Evolutionary conservation across 2,797 vertebrate species (phyloP), one percentile per base, ranked within the genome.

Genomic region (Kryptolebias ocellatus): DNA sequence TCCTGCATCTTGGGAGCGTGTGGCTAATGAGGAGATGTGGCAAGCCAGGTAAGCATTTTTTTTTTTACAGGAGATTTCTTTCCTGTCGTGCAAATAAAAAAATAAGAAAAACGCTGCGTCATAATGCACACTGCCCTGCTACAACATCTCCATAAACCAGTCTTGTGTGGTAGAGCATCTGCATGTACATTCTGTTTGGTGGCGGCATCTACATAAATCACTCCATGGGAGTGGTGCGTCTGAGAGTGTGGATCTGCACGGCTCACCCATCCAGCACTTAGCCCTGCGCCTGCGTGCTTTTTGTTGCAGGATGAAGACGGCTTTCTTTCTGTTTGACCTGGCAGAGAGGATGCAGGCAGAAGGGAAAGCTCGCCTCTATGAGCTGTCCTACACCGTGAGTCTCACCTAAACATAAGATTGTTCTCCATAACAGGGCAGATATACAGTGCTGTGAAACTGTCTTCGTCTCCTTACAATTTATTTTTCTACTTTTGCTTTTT

Each of bases 11-110:
- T 99, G 98, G 98, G 98, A 99, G 89, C 93, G 91, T 27, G 95
- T 99, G 2, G 97, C 96, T 86, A 99, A 99, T 4, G 98, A 98
- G 86, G 98, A 99, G 91, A 99, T 99, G 97, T 99, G 98, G 98
- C 98, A 99, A 91, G 95, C 98, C 86, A 98, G 98, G 98, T 99
- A 91, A 89, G 60, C 16, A 17, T 37, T 37, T 37, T 37, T 37
- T 37, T 20, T 62, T 67, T 52, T 27, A 28, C 27, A 18, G 20
- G 53, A 72, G 28, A 58, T 51, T 59, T 56, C 37, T 50, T 53
- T 72, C 81, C 44, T 55, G 60, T 59, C 29, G 34, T 70, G 74
- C 79, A 77, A 67, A 88, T 71, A 76, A 80, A 46, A 83, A 87
- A 79, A 24, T n/a, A 31, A 31, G 3, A 4, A 4, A 39, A 39